A percentile compares a stretch with the other conserved stretches of the same genome.
These are phyloP conservation scores for Dendroctonus ponderosae DNA, from an alignment of 1,140 invertebrate species.

Conservation along the genomic window DNA sequence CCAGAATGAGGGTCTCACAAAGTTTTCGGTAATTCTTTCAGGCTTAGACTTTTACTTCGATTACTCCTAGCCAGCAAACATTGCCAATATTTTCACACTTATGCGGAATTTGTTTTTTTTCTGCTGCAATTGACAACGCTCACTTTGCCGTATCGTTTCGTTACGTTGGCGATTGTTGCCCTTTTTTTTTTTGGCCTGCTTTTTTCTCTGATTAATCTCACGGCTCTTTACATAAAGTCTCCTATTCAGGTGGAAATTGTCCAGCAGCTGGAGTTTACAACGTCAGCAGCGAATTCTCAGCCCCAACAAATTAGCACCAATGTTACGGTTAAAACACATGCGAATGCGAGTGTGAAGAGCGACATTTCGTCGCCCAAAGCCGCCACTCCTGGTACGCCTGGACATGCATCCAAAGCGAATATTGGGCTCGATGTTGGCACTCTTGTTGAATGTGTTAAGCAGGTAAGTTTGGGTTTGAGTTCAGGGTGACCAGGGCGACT, in stretches of 20 bases:
- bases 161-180: too few species aligned
- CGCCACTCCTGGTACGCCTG: conserved; percentile 43
- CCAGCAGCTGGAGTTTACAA: conserved; percentile 84
- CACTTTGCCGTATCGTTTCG: not conserved
- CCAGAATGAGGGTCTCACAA: conserved; percentile 53
- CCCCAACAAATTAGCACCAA: conserved; percentile 89
- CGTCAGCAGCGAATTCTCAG: conserved; percentile 75
- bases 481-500: too few species aligned
- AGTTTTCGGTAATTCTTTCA: conserved; percentile 32
- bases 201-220: too few species aligned
- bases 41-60: too few species aligned
- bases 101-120: conserved; percentile 2
- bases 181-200: too few species aligned
- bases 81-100: conserved; percentile 5
- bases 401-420: conserved; percentile 41
- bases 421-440: conserved; percentile 56
- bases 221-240: too few species aligned
- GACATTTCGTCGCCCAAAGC: conserved; percentile 61
- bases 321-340: conserved; percentile 86
- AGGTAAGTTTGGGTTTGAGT: conserved; percentile 48
- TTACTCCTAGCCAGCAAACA: too few species aligned
- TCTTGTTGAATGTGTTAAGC: conserved; percentile 80
- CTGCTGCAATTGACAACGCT: conserved; percentile 2
- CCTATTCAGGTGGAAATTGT: conserved; percentile 72
- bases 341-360: conserved; percentile 79